Percentiles rank a stretch among this genome's conserved stretches.
phyloP scores from a whole-genome alignment of 2,113 vertebrate genomes.

The Sardina pilchardus region DNA sequence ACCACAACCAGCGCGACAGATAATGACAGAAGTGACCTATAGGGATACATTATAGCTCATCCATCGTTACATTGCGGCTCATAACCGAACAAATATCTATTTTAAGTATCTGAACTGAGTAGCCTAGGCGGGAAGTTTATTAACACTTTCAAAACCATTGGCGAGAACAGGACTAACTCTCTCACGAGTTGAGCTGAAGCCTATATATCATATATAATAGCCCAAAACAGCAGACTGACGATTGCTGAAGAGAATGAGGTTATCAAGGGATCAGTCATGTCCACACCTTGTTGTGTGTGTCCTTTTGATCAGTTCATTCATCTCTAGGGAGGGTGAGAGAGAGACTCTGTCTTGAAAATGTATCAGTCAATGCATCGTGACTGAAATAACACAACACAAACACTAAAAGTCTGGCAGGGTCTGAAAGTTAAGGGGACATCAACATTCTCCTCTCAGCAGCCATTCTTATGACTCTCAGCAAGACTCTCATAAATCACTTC shows the following conservation, averaged over 20 bases:
- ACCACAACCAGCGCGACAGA: background rate
- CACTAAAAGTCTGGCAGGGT: background rate
- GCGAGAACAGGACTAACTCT: background rate
- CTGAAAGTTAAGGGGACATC: background rate
- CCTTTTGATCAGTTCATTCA: too few relatives aligned
- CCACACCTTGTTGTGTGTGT: too few relatives aligned
- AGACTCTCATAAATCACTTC: constrained; percentile 39
- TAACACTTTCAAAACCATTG: constrained; percentile 8
- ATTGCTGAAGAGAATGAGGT: background rate
- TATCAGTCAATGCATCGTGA: too few relatives aligned
- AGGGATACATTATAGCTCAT: background rate
- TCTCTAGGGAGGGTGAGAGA: too few relatives aligned
- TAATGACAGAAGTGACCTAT: background rate
- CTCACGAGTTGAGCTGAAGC: background rate
- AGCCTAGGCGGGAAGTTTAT: background rate
- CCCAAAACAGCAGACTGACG: background rate
- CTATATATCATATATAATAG: background rate
- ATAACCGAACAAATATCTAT: background rate
- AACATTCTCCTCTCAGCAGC: background rate
- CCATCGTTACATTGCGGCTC: background rate
- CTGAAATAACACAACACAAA: background rate
- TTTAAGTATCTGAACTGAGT: background rate
- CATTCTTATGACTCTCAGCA: constrained; percentile 3
- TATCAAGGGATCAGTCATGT: too few relatives aligned
- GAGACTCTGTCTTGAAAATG: too few relatives aligned